These are phyloP conservation scores for Crotalus helleri DNA, from an alignment of 2,113 vertebrate species.

Conservation along the genomic window DNA sequence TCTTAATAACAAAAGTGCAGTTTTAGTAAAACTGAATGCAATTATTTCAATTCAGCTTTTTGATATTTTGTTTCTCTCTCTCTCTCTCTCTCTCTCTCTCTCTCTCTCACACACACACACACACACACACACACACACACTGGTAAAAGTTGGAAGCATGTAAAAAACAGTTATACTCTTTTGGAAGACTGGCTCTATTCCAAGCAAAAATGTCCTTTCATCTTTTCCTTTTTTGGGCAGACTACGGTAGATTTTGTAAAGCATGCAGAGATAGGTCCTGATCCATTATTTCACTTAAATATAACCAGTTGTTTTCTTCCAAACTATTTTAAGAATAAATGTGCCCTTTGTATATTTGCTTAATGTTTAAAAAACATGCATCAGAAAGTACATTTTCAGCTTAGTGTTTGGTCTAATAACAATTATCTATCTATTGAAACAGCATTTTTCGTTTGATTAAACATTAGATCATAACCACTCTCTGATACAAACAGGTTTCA, in stretches of 20 bases:
- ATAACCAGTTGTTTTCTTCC: not conserved
- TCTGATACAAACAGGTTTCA: not conserved
- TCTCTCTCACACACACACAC: no score
- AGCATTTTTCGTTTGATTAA: not conserved
- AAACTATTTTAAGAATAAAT: not conserved
- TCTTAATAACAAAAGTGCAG: not conserved
- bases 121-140: not conserved
- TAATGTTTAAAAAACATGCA: not conserved
- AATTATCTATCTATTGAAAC: constrained; percentile 24
- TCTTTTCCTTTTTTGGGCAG: constrained; percentile 51
- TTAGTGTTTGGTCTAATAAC: not conserved
- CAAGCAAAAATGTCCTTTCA: constrained; percentile 34
- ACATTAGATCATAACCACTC: not conserved
- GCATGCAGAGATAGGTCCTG: not conserved
- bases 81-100: constrained; percentile 29
- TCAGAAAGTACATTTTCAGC: not conserved
- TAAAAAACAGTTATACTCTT: constrained; percentile 38
- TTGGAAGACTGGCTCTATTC: constrained; percentile 1
- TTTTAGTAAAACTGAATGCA: not conserved
- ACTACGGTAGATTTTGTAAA: not conserved
- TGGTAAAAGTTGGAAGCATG: constrained; percentile 20
- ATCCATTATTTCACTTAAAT: constrained; percentile 15
- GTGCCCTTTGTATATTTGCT: not conserved
- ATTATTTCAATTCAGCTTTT: not conserved
- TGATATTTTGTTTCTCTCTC: constrained; percentile 8